A percentile compares a stretch with the other conserved stretches of the same genome.
These are phyloP conservation scores for Tenualosa thibaudeaui DNA, from an alignment of 2,797 vertebrate species.

Conservation along the genomic window DNA sequence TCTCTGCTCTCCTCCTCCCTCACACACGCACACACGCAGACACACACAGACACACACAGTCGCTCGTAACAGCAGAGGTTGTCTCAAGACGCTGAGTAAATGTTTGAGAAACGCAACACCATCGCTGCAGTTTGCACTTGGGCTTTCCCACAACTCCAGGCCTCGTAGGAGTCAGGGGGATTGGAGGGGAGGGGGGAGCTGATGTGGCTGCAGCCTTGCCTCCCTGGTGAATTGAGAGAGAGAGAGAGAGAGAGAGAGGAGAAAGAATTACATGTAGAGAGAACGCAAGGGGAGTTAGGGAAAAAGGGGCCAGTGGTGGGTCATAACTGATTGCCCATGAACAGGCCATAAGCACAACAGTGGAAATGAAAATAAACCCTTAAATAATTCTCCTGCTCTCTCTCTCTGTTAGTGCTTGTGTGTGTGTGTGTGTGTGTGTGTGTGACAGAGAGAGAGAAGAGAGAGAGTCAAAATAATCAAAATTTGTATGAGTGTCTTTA, in stretches of 20 bases:
- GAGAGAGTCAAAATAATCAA: background rate
- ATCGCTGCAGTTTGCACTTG: constrained; percentile 30
- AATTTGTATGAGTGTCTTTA: background rate
- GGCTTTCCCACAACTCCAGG: constrained; percentile 44
- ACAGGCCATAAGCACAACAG: constrained; percentile 38
- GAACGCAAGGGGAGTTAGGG: background rate
- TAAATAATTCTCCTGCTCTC: constrained; percentile 43
- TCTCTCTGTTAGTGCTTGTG: too few species aligned
- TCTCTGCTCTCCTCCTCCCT: constrained; percentile 17
- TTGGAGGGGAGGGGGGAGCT: background rate
- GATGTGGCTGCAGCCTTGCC: constrained; percentile 1
- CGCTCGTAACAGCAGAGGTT: constrained; percentile 13
- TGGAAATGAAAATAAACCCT: constrained; percentile 53
- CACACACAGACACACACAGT: constrained; percentile 24
- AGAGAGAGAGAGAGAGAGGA: background rate
- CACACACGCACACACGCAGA: background rate
- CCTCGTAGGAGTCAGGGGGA: background rate
- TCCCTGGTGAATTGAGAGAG: background rate
- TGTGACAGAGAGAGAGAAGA: background rate
- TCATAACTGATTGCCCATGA: constrained; percentile 35
- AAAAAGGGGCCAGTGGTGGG: background rate
- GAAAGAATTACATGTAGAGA: background rate
- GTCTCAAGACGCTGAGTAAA: constrained; percentile 37
- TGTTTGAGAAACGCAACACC: constrained; percentile 46
- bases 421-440: background rate